Evolutionary conservation across 2,888 invertebrate genomes (phyloP).

Genomic region (Congeria kusceri): DNA sequence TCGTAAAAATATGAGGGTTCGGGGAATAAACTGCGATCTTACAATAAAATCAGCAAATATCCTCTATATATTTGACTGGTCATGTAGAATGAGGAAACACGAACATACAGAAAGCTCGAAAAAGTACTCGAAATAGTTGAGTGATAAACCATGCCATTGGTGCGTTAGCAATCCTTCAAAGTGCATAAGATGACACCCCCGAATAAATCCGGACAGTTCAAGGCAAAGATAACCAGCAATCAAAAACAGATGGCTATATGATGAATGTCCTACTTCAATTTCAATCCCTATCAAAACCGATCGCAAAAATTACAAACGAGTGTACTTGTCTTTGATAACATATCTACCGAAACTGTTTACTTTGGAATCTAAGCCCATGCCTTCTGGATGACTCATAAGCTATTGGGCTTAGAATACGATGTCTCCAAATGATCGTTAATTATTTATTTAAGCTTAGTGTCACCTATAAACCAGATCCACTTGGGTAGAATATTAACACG

Average conservation of each 20-base stretch:
- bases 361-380: conserved; percentile 43
- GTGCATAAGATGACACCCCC: too few relatives aligned
- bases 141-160: too few relatives aligned
- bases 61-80: too few relatives aligned
- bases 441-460: conserved; percentile 48
- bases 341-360: conserved; percentile 57
- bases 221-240: conserved; percentile 10
- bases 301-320: conserved; percentile 41
- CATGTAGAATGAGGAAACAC: background rate
- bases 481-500: conserved; percentile 33
- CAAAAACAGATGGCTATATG: conserved; percentile 47
- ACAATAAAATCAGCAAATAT: too few relatives aligned
- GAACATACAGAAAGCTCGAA: too few relatives aligned
- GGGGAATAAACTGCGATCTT: too few relatives aligned
- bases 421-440: conserved; percentile 13
- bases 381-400: conserved; percentile 38
- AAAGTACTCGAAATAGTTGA: too few relatives aligned
- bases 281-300: conserved; percentile 53
- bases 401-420: conserved; percentile 11
- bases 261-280: conserved; percentile 54
- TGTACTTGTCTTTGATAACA: conserved; percentile 55
- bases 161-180: too few relatives aligned
- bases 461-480: conserved; percentile 25
- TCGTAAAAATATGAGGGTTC: too few relatives aligned
- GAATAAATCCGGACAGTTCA: too few relatives aligned